Conservation (phyloP, 2,113 vertebrate species). For the Phaethornis superciliosus region DNA sequence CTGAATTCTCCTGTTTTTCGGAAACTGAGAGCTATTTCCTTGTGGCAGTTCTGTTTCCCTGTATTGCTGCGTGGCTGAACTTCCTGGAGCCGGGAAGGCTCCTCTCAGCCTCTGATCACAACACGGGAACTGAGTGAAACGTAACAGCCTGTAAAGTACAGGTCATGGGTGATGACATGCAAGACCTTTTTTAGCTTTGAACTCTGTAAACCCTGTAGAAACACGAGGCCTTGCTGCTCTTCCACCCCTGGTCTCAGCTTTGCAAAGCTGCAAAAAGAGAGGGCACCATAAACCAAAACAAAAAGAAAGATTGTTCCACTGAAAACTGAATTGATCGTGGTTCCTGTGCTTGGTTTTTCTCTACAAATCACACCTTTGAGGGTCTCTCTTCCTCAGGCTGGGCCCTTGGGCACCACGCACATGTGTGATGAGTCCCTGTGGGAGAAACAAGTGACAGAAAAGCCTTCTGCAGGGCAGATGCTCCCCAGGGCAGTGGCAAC, state of each 20-base stretch:
- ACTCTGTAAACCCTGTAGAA: neutral
- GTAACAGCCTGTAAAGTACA: neutral
- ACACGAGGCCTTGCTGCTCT: neutral
- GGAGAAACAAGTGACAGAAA: neutral
- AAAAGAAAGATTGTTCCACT: neutral
- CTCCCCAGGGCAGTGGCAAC: neutral
- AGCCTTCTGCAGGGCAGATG: neutral
- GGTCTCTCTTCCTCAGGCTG: neutral
- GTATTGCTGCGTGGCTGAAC: fast-evolving
- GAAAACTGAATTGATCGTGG: fast-evolving
- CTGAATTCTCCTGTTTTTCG: neutral
- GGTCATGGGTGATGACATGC: neutral
- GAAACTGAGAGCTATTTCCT: neutral
- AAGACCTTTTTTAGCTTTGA: neutral
- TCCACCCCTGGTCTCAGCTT: neutral
- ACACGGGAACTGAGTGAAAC: neutral
- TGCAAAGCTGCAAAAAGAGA: neutral
- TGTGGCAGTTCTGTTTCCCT: neutral
- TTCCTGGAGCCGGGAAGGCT: neutral
- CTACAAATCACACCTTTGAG: neutral
- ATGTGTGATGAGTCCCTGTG: fast-evolving
- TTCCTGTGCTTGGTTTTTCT: neutral
- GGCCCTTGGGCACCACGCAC: neutral
- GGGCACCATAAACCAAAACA: neutral
- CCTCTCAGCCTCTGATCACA: neutral